Percentiles rank a stretch among this genome's conserved stretches.
Evolutionary conservation across 1,140 invertebrate species (phyloP).

Genomic region (Sminthurides bifidus): DNA sequence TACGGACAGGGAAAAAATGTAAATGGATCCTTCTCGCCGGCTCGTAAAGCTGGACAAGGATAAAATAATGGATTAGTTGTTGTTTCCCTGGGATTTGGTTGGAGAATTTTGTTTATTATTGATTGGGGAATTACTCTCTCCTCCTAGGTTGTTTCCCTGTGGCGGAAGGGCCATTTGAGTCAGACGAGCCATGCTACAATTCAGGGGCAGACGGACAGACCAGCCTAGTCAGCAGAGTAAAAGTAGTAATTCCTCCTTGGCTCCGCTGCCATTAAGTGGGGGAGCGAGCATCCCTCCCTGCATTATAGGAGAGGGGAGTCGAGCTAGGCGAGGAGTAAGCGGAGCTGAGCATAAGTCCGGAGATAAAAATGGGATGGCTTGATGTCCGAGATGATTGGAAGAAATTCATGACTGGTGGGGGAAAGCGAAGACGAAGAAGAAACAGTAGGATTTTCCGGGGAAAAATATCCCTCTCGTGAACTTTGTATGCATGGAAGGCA

Average conservation of each 20-base stretch:
- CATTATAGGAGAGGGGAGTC: not conserved
- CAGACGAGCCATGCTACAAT: too few relatives aligned
- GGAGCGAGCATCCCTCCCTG: not conserved
- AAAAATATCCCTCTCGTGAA: too few relatives aligned
- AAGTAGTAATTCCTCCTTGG: too few relatives aligned
- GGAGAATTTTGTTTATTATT: constrained; percentile 6
- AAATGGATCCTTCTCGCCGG: not conserved
- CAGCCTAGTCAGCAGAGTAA: not conserved
- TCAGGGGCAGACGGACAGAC: not conserved
- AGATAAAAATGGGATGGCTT: not conserved
- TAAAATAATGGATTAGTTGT: not conserved
- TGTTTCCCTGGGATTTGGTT: not conserved
- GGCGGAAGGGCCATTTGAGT: too few relatives aligned
- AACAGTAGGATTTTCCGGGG: too few relatives aligned
- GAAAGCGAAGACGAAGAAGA: not conserved
- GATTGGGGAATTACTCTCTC: constrained; percentile 4
- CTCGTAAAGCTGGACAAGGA: not conserved
- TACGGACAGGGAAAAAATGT: not conserved
- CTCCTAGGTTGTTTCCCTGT: too few relatives aligned
- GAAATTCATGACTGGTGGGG: not conserved
- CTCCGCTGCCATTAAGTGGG: too few relatives aligned
- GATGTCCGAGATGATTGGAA: too few relatives aligned
- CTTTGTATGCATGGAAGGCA: not conserved
- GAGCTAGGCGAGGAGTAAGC: not conserved
- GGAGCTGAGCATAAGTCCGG: not conserved